These are phyloP conservation scores for Ammodytes dubius DNA, from an alignment of 2,113 vertebrate genomes.

Conservation along the genomic window DNA sequence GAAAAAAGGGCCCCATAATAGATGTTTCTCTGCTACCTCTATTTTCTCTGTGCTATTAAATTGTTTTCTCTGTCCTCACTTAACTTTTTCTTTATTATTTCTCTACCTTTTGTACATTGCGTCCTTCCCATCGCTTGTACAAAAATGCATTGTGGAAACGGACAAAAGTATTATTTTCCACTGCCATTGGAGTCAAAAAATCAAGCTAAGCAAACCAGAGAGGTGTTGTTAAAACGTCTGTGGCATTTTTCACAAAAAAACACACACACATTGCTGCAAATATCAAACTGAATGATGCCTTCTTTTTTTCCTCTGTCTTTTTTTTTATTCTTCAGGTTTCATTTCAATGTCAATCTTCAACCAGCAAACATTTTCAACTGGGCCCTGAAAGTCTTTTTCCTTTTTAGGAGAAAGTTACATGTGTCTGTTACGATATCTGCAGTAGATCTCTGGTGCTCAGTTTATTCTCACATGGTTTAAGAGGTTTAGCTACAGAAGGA, in stretches of 20 bases:
- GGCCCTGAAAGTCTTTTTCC: background rate
- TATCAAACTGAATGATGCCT: slow-evolving; percentile 9
- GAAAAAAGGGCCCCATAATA: slow-evolving; percentile 28
- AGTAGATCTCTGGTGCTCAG: background rate
- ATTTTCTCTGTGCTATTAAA: background rate
- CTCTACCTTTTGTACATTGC: slow-evolving; percentile 11
- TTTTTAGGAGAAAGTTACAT: background rate
- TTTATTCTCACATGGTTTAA: background rate
- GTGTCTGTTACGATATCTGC: background rate
- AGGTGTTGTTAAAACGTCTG: background rate
- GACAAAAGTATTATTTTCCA: slow-evolving; percentile 10
- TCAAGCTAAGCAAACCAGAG: slow-evolving; percentile 13
- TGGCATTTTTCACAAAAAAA: slow-evolving; percentile 14
- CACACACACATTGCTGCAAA: background rate
- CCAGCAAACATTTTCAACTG: background rate
- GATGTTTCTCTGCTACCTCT: slow-evolving; percentile 23
- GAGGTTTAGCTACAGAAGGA: background rate
- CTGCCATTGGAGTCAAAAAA: slow-evolving; percentile 40
- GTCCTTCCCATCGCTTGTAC: slow-evolving; percentile 5
- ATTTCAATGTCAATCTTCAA: background rate
- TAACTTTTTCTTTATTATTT: slow-evolving; percentile 28
- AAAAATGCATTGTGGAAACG: slow-evolving; percentile 26
- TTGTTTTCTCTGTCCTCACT: slow-evolving; percentile 6
- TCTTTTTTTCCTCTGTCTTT: background rate
- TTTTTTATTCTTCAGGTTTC: background rate